Percentiles rank a stretch among this genome's conserved stretches.
phyloP scores from a whole-genome alignment of 1,140 invertebrate species.

The Holotrichia oblita region DNA sequence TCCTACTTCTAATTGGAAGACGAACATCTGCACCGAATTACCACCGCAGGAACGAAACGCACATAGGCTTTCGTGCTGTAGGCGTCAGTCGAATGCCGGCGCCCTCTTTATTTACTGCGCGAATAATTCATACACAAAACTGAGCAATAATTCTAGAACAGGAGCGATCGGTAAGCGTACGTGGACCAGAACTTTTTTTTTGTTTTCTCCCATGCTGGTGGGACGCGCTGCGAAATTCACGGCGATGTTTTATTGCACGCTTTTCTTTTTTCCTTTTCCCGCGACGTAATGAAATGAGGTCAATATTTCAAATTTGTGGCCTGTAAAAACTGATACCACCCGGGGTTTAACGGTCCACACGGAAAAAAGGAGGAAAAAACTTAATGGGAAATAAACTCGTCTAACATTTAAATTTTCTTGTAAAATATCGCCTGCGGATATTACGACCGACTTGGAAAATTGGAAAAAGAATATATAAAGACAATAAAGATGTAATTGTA shows the following conservation, averaged over 20 bases:
- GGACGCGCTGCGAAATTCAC: background rate
- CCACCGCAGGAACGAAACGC: background rate
- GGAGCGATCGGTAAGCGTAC: conserved; percentile 2
- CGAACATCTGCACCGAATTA: conserved; percentile 25
- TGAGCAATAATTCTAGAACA: conserved; percentile 26
- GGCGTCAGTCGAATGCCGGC: conserved; percentile 18
- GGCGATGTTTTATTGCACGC: conserved; percentile 25
- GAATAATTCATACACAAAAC: conserved; percentile 30
- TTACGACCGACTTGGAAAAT: background rate
- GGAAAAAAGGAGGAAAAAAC: background rate
- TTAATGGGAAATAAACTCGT: conserved; percentile 39
- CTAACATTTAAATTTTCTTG: conserved; percentile 40
- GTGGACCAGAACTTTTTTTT: conserved; percentile 17
- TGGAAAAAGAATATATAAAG: no score
- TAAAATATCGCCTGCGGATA: conserved; percentile 13
- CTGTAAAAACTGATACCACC: conserved; percentile 39
- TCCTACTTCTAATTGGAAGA: conserved; percentile 1
- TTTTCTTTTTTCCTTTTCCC: conserved; percentile 20
- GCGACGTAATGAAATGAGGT: conserved; percentile 31
- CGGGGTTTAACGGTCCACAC: conserved; percentile 22
- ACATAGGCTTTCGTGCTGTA: background rate
- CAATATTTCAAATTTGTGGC: conserved; percentile 41
- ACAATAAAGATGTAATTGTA: no score
- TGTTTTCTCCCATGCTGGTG: background rate
- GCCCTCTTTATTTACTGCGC: conserved; percentile 25